Conservation (phyloP, 2,888 invertebrate species). For the Exephanes ischioxanthus region DNA sequence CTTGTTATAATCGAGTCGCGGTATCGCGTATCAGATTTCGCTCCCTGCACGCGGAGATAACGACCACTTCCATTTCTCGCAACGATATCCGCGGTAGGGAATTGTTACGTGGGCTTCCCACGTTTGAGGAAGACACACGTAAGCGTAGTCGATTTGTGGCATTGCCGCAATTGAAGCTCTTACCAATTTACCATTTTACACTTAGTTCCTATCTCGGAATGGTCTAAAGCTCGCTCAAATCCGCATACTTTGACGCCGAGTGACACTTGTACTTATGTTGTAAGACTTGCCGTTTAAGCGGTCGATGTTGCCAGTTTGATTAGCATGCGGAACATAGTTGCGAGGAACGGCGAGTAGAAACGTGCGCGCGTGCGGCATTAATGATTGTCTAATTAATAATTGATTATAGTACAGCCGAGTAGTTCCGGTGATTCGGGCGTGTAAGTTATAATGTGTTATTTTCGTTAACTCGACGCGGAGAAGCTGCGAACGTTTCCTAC, state of each 20-base stretch:
- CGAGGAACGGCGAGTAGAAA: background rate
- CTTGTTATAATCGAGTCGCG: background rate
- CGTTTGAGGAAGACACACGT: background rate
- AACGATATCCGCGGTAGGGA: background rate
- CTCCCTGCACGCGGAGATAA: background rate
- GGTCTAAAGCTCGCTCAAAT: background rate
- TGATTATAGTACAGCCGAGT: background rate
- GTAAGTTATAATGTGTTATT: background rate
- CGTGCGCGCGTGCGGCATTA: background rate
- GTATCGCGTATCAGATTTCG: slow-evolving; percentile 2
- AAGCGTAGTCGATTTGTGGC: background rate
- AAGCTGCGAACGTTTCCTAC: background rate
- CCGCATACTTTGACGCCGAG: background rate
- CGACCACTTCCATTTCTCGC: background rate
- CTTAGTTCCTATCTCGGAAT: background rate
- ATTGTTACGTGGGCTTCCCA: background rate
- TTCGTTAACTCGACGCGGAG: background rate
- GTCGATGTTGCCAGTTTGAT: background rate
- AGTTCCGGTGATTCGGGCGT: background rate
- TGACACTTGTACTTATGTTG: too few species aligned
- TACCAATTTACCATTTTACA: background rate
- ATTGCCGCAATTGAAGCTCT: background rate
- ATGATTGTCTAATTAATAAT: background rate
- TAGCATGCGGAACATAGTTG: background rate
- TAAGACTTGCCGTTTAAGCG: background rate